These are phyloP conservation scores for Yponomeuta cagnagella DNA, from an alignment of 2,888 invertebrate species.

Conservation along the genomic window DNA sequence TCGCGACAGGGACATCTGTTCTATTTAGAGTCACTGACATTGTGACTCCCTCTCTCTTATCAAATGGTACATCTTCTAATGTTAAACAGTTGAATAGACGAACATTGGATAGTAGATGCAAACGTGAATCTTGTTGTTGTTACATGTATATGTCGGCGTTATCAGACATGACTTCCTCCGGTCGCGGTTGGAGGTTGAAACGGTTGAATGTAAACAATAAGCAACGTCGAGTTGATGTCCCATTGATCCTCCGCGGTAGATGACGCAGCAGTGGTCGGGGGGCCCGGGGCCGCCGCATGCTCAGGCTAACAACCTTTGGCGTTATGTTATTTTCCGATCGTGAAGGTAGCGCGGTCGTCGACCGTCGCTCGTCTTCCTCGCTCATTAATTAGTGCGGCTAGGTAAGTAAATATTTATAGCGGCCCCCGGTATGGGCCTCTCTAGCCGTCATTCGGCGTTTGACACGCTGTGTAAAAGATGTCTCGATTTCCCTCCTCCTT, in stretches of 20 bases:
- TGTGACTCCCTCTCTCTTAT: neutral
- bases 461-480: constrained; percentile 13
- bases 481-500: neutral
- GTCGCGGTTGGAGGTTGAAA: neutral
- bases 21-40: neutral
- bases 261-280: constrained; percentile 6
- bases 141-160: neutral
- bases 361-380: constrained; percentile 47
- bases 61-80: no score
- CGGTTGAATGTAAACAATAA: constrained; percentile 8
- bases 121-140: neutral
- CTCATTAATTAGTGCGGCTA: constrained; percentile 46
- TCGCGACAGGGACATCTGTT: neutral
- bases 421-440: constrained; percentile 46
- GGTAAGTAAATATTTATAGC: constrained; percentile 30
- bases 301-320: constrained; percentile 45
- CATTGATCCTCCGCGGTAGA: constrained; percentile 5
- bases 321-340: constrained; percentile 34
- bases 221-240: constrained; percentile 8
- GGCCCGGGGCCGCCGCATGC: constrained; percentile 19
- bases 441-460: constrained; percentile 27
- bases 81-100: no score
- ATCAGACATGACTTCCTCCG: neutral
- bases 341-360: constrained; percentile 51
- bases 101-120: no score